Percentiles rank a stretch among this genome's conserved stretches.
These are phyloP conservation scores for Euleptes europaea DNA, from an alignment of 2,113 vertebrate species.

Conservation along the genomic window DNA sequence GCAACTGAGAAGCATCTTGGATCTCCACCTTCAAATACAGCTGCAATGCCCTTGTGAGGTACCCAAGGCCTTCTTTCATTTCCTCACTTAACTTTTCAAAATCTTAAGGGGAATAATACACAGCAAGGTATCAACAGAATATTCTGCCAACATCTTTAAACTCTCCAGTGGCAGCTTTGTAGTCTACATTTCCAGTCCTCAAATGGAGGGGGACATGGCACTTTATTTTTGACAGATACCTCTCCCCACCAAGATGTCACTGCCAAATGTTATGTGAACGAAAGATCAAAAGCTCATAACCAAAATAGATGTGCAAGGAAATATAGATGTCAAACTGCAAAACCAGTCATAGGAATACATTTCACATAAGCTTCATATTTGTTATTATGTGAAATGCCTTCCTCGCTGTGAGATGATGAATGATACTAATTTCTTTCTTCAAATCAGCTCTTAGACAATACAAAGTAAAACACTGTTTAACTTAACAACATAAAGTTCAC, in stretches of 20 bases:
- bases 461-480: neutral
- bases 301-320: conserved; percentile 43
- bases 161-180: conserved; percentile 30
- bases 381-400: neutral
- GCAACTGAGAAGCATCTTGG: conserved; percentile 73
- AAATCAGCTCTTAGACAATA: neutral
- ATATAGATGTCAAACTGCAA: neutral
- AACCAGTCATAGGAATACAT: conserved; percentile 14
- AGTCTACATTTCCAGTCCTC: conserved; percentile 33
- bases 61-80: conserved; percentile 87
- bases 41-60: conserved; percentile 82
- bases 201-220: conserved; percentile 25
- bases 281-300: conserved; percentile 45
- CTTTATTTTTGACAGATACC: conserved; percentile 53
- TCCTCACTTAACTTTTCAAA: conserved; percentile 82
- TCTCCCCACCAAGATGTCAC: conserved; percentile 40
- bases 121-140: conserved; percentile 33
- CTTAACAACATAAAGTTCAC: neutral
- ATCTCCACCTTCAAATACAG: conserved; percentile 85
- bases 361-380: conserved; percentile 18
- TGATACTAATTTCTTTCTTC: conserved; percentile 2
- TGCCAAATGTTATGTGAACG: conserved; percentile 24
- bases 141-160: conserved; percentile 49
- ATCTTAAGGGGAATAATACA: conserved; percentile 75
- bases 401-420: neutral